Base-by-base conservation (phyloP, 2,888 invertebrate species). In the Pristionchus arcanus region DNA sequence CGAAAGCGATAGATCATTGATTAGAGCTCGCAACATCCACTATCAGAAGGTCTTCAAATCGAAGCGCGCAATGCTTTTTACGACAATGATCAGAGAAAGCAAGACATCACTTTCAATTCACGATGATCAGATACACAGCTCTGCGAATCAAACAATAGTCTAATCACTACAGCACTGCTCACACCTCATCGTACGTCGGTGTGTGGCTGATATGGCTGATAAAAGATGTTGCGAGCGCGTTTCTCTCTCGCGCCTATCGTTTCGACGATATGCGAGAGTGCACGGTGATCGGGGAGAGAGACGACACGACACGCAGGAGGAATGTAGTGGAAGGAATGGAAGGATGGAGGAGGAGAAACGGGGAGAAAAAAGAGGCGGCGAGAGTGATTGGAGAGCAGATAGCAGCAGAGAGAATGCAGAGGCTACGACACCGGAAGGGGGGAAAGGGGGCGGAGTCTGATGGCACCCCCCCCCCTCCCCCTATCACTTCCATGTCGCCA, bases 151-250 rank as follows among this genome's bases (percentile, higher is more conserved):
- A 42, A 9, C 42, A 42, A 42, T 42, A 42, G 42, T 5, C 42
- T 9, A 3, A 49, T 63, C 63, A n/a, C 63, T n/a, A 11, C 63
- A 2, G 25, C 25, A 63, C 63, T 25, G 42, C 63, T 25, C 55
- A 55, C 55, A 55, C 55, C 55, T 55, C 55, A 7, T 9, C 59
- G 25, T 63, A 63, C 63, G 63, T n/a, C n/a, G n/a, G n/a, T n/a
- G 63, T 63, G 63, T 63, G 63, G 63, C n/a, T n/a, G n/a, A n/a
- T n/a, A n/a, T n/a, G 63, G 63, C 63, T 74, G 74, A 74, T 74
- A 74, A 74, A 74, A 74, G 63, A 49, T 74, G 37, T 74, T 74
- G 74, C 74, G 74, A 37, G 13, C 5, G 42, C 42, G 42, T 49
- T 49, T 3, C 42, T 49, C 42, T 49, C 42, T 49, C 68, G 68